Percentiles rank a stretch among this genome's conserved stretches.
These are phyloP conservation scores for Sphecodes monilicornis DNA, from an alignment of 2,888 invertebrate species.

Conservation along the genomic window DNA sequence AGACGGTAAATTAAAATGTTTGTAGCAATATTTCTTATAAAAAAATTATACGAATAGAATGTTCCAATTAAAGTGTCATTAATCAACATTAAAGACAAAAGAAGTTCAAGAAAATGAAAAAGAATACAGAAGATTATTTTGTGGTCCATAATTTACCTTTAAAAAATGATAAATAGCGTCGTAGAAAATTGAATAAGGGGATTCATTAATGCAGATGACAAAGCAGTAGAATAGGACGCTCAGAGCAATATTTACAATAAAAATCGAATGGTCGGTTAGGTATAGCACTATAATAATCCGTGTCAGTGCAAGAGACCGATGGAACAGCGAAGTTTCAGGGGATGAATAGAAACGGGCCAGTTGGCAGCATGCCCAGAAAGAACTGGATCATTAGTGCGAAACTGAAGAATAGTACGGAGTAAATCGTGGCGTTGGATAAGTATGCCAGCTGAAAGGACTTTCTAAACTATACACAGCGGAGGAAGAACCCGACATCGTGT, in stretches of 20 bases:
- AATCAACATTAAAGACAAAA: too few species aligned
- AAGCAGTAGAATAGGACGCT: too few species aligned
- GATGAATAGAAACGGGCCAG: constrained; percentile 46
- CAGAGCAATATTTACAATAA: neutral
- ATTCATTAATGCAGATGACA: too few species aligned
- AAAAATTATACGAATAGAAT: too few species aligned
- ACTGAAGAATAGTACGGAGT: constrained; percentile 28
- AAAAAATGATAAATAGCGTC: neutral
- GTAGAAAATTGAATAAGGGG: neutral
- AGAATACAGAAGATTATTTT: neutral
- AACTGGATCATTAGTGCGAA: constrained; percentile 54
- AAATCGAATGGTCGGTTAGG: neutral
- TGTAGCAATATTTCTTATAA: too few species aligned
- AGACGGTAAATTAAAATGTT: too few species aligned
- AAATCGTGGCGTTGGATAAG: constrained; percentile 38
- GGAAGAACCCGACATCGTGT: neutral
- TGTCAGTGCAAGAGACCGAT: neutral
- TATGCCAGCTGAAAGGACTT: constrained; percentile 30
- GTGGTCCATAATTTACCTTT: neutral
- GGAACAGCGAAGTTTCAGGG: neutral
- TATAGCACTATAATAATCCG: constrained; percentile 18
- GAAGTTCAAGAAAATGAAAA: too few species aligned
- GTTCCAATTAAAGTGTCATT: too few species aligned
- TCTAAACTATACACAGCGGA: constrained; percentile 10
- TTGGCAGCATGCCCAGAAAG: constrained; percentile 48